Evolutionary conservation across 2,797 vertebrate genomes (phyloP), one percentile per base, ranked within the genome.

Genomic region (Dicrostonyx torquatus): DNA sequence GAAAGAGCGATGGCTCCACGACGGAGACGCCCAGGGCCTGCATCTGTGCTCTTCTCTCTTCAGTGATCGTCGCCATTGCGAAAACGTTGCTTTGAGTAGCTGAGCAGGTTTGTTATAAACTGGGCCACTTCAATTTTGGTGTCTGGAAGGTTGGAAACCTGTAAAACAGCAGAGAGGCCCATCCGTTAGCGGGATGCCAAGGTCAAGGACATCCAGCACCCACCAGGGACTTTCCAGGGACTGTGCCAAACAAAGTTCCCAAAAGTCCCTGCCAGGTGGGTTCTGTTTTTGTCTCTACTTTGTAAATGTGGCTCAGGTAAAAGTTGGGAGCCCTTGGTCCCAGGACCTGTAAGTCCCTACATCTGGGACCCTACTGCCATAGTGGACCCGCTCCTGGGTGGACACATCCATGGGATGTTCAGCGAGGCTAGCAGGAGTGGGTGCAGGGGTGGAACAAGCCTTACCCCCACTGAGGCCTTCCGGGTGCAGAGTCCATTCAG

Each of bases 71-170:
- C 22, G 2, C 6, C 6, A 0, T 18, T 0, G 50, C 53, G 96
- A 34, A 2, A 58, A 2, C 4, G 1, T 0, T 7, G 26, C 78
- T 17, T 66, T 13, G 87, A 50, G 7, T 84, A n/a, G 1, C 0
- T 34, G 5, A 89, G 96, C 75, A 97, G 94, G 14, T 53, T 72
- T 50, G 75, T 91, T 18, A 94, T 15, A 22, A 97, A 93, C 34
- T 64, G 75, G 40, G 5, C 55, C 90, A 96, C 87, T 79, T 97
- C 97, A 0, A 97, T 89, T 72, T 97, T 97, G 93, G 97, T 97
- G 90, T 97, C 90, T n/a, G 3, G 83, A 79, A 29, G 12, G 11
- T 64, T 84, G 90, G 87, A 31, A 29, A 10, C 37, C 77, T 92
- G 87, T 78, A 24, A 82, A 0, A 48, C 58, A 64, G 77, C 58